Evolutionary conservation across 1,140 invertebrate genomes (phyloP).

Genomic region (Pseudomyrmex sp.): DNA sequence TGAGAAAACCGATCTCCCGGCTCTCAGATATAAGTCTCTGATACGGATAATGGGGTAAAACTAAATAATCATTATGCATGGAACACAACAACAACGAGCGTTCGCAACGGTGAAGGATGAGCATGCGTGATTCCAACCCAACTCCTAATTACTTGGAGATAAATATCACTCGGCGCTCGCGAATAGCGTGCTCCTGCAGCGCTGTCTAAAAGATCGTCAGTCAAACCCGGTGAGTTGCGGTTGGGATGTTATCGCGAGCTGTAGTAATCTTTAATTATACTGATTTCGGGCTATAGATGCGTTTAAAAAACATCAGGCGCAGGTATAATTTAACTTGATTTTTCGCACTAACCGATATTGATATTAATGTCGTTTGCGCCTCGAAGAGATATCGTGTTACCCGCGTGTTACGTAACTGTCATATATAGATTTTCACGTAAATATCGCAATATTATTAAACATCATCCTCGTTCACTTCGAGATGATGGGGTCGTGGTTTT

Average conservation of each 20-base stretch:
- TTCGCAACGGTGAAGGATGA: constrained; percentile 56
- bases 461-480: neutral
- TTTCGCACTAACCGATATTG: constrained; percentile 11
- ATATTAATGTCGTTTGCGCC: constrained; percentile 23
- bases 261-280: constrained; percentile 73
- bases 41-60: constrained; percentile 50
- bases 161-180: constrained; percentile 76
- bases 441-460: neutral
- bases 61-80: constrained; percentile 66
- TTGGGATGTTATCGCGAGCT: constrained; percentile 74
- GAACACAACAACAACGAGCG: constrained; percentile 46
- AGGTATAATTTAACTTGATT: constrained; percentile 28
- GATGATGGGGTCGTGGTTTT: no score
- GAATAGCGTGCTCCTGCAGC: constrained; percentile 78
- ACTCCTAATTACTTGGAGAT: constrained; percentile 80
- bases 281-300: constrained; percentile 62
- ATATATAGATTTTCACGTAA: neutral
- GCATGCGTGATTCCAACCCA: constrained; percentile 74
- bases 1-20: constrained; percentile 18
- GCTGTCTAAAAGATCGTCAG: constrained; percentile 77
- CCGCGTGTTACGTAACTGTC: neutral
- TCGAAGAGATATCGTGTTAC: neutral
- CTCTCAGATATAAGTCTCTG: constrained; percentile 14
- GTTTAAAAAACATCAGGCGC: constrained; percentile 55
- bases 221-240: constrained; percentile 72